Conservation (phyloP, 2,113 vertebrate genomes). For the Sinocyclocheilus maitianheensis region DNA sequence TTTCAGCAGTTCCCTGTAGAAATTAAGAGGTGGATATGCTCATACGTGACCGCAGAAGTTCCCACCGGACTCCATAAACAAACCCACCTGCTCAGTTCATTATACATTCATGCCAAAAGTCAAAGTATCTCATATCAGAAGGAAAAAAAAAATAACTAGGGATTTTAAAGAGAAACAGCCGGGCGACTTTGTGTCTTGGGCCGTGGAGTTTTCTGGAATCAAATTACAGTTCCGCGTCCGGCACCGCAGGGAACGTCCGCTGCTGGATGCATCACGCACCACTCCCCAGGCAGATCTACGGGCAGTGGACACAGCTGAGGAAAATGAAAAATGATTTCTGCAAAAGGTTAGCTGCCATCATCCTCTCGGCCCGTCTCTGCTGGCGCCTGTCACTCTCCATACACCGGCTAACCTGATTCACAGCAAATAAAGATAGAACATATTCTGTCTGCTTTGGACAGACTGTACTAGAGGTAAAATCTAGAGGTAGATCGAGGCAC, state of each 20-base stretch:
- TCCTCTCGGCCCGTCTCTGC: conserved; percentile 46
- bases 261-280: conserved; percentile 41
- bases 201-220: conserved; percentile 48
- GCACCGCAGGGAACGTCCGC: conserved; percentile 33
- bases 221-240: conserved; percentile 55
- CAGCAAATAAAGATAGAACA: conserved; percentile 33
- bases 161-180: conserved; percentile 40
- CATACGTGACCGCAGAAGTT: conserved; percentile 57
- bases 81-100: conserved; percentile 64
- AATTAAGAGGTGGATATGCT: conserved; percentile 60
- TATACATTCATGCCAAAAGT: conserved; percentile 48
- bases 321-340: conserved; percentile 64
- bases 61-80: conserved; percentile 60
- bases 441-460: conserved; percentile 23
- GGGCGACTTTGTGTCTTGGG: conserved; percentile 27
- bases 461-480: background rate
- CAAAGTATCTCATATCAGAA: conserved; percentile 39
- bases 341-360: conserved; percentile 61
- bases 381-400: conserved; percentile 54
- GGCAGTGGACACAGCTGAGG: conserved; percentile 48
- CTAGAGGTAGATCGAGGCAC: background rate
- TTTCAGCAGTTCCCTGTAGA: conserved; percentile 55
- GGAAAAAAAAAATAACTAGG: conserved; percentile 1
- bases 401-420: conserved; percentile 41
- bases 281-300: conserved; percentile 37